A percentile compares a stretch with the other conserved stretches of the same genome.
Evolutionary conservation across 1,140 invertebrate genomes (phyloP).

Genomic region (Zeugodacus cucurbitae): DNA sequence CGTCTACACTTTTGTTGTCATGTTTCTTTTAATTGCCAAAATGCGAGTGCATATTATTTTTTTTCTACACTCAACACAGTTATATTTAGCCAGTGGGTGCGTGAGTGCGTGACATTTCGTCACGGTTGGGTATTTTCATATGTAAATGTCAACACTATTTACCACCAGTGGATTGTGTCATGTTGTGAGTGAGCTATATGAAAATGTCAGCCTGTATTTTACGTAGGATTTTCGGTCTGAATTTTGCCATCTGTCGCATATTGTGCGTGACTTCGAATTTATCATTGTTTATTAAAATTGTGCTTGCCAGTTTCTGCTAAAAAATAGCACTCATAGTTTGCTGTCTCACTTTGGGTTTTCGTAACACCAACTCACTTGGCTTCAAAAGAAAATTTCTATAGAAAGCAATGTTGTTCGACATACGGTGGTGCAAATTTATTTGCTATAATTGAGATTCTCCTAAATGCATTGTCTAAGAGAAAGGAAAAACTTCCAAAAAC

Average conservation of each 20-base stretch:
- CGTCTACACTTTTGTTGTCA: not conserved
- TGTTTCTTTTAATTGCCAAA: not conserved
- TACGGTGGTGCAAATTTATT: not conserved
- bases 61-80: not conserved
- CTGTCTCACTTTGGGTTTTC: not conserved
- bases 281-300: not conserved
- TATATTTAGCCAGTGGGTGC: not conserved
- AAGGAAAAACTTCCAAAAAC: no score
- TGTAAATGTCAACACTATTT: slow-evolving; percentile 8
- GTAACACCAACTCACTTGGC: not conserved
- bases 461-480: no score
- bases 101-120: slow-evolving; percentile 3
- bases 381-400: not conserved
- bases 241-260: not conserved
- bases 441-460: no score
- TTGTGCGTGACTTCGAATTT: slow-evolving; percentile 10
- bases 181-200: not conserved
- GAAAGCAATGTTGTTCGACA: not conserved
- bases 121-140: not conserved
- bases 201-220: not conserved
- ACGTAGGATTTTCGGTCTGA: not conserved
- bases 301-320: not conserved
- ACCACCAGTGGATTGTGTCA: not conserved
- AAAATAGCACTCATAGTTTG: not conserved
- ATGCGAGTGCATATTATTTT: not conserved